Conservation (phyloP, 92 coral and sea anemone species). For the Epizoanthus stellaris region DNA sequence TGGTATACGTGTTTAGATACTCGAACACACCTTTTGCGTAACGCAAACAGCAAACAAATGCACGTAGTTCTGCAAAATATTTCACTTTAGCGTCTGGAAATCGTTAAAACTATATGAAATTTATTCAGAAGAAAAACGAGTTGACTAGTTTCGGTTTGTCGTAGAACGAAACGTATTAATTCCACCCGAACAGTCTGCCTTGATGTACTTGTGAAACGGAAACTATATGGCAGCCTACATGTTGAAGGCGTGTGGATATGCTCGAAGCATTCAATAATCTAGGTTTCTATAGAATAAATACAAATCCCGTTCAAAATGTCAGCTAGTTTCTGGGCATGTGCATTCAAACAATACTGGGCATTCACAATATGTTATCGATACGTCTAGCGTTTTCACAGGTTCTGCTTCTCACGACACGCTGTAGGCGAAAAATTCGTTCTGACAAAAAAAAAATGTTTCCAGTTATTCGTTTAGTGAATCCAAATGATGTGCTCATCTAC, state of each 20-base stretch:
- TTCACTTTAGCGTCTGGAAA: too few species aligned
- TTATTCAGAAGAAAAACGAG: neutral
- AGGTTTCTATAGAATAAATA: conserved; percentile 1
- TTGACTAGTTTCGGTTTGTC: neutral
- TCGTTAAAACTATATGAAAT: too few species aligned
- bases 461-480: neutral
- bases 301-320: conserved; percentile 3
- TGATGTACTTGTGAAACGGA: conserved; percentile 15
- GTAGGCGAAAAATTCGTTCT: too few species aligned
- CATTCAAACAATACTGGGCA: conserved; percentile 22
- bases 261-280: neutral
- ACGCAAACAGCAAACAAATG: too few species aligned
- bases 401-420: conserved; percentile 22
- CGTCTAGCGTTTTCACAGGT: neutral
- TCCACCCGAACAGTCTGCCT: too few species aligned
- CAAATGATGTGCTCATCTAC: neutral
- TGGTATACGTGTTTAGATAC: neutral
- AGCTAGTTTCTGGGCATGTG: conserved; percentile 23
- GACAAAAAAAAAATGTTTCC: too few species aligned
- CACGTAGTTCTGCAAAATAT: too few species aligned
- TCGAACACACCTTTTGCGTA: too few species aligned
- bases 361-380: conserved; percentile 21
- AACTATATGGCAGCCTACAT: neutral
- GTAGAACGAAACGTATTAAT: neutral
- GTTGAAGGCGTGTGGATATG: conserved; percentile 4